Base-by-base conservation (phyloP, 2,797 vertebrate species). In the Sitta carolinensis region DNA sequence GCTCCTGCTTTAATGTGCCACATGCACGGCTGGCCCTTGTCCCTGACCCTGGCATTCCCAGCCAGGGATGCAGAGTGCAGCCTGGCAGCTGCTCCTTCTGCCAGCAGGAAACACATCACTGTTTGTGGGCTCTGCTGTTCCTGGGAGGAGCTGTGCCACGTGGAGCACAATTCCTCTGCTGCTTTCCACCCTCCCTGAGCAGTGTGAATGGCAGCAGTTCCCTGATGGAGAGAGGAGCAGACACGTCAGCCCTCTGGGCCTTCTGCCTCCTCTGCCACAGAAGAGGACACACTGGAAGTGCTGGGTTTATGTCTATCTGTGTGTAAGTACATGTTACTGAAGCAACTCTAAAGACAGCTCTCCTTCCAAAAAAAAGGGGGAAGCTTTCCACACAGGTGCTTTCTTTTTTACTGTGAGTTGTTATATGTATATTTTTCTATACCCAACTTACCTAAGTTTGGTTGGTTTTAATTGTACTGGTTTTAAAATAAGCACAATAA, bases 401-500 rank as follows among this genome's bases (percentile, higher is more conserved):
- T 81, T 91, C 59, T 93, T 97, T 86, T 90, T 93, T 94, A 92
- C 80, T 93, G 76, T 93, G 90, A 97, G 83, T 88, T 93, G 52
- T 97, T 95, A 89, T 43, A 22, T 76, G 22, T 90, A 57, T 92
- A 81, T 96, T 97, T 89, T 87, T 95, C 74, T 89, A 74, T 96
- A 92, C 14, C 17, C n/a, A 77, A 43, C 42, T 47, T 72, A 55
- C 0, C 0, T 42, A 66, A 51, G 70, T 86, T 81, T 63, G 62
- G 51, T 88, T 70, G 51, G 4, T 94, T 96, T 93, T 83, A 75
- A 45, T 66, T 92, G 51, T 96, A 89, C 40, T 50, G 75, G 81
- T 79, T 93, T 96, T 91, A 92, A 96, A 88, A 92, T 74, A 91
- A 96, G 82, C 87, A 95, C 81, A 94, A 84, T 94, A 94, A 96